Base-by-base conservation (phyloP, 2,797 vertebrate genomes). In the Sebastes nivosus region DNA sequence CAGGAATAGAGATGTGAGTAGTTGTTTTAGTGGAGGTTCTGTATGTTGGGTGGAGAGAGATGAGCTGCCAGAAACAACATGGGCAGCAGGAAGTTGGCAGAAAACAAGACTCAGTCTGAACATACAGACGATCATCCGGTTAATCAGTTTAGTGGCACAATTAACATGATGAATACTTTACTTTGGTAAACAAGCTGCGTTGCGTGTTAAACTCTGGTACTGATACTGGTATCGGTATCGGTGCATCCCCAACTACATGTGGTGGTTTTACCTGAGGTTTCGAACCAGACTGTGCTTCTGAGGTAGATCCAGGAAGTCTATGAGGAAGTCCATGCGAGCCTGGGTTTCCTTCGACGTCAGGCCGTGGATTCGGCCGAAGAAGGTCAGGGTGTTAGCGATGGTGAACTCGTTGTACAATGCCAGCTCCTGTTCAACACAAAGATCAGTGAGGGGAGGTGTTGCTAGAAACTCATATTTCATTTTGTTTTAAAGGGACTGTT, bases 381-480 rank as follows among this genome's bases (percentile, higher is more conserved):
- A 97, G 77, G 87, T 94, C 67, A 96, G 69, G 0, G 95, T 96
- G 90, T 97, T 92, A 2, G 94, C 88, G 86, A 97, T 97, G 84
- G 95, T 96, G 87, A 97, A 96, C 90, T 97, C 96, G 27, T 90
- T 94, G 93, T 97, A 97, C 71, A 97, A 42, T 0, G 96, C 96
- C 81, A 97, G 87, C 2, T 97, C 96, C 96, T 96, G 71, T 3
- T 8, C 20, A 60, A 73, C 64, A 77, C 55, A 81, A 70, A 61
- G 14, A 46, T 0, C 42, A 42, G 46, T 9, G 16, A 10, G 12
- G 4, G 29, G 4, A 18, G 8, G 54, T 12, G 4, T 10, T 8
- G 30, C 59, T 29, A 22, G 20, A 16, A 61, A 42, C 6, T 50
- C 42, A 18, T 50, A 50, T 8, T 34, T 34, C 34, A 34, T 34